These are phyloP conservation scores for Pipistrellus kuhlii DNA, from an alignment of 2,797 vertebrate species.

Conservation along the genomic window DNA sequence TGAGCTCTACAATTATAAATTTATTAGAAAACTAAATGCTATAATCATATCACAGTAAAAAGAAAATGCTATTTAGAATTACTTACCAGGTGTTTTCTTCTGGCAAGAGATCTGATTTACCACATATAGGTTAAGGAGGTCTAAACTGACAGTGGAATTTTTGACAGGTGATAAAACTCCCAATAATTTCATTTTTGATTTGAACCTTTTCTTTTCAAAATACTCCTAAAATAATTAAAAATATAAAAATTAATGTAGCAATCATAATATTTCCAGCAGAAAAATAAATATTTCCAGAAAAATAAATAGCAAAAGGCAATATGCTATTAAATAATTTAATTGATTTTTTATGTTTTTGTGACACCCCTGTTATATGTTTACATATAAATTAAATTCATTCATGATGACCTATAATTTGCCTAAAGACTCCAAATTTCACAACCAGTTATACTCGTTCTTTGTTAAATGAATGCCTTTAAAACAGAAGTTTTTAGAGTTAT, in stretches of 20 bases:
- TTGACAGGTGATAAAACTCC: conserved; percentile 80
- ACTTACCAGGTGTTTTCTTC: conserved; percentile 90
- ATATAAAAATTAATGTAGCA: conserved; percentile 60
- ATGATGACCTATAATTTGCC: neutral
- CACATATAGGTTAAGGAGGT: conserved; percentile 94
- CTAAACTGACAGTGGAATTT: conserved; percentile 89
- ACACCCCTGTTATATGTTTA: neutral
- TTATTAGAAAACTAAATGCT: conserved; percentile 26
- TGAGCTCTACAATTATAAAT: conserved; percentile 52
- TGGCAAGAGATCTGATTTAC: conserved; percentile 95
- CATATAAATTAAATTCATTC: conserved; percentile 35
- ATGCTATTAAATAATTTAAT: neutral
- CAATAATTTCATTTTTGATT: conserved; percentile 87
- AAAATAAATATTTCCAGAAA: conserved; percentile 50
- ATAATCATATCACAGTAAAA: conserved; percentile 28
- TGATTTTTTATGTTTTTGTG: conserved; percentile 39
- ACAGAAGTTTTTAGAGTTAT: neutral
- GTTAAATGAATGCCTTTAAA: neutral
- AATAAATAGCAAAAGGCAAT: conserved; percentile 48
- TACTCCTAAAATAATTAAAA: conserved; percentile 86
- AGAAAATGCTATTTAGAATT: conserved; percentile 71
- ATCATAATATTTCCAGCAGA: neutral
- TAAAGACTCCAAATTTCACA: conserved; percentile 42
- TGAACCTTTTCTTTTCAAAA: conserved; percentile 90
- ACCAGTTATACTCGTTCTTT: conserved; percentile 26